A percentile compares a stretch with the other conserved stretches of the same genome.
These are phyloP conservation scores for Isurus oxyrinchus DNA, from an alignment of 2,113 vertebrate genomes.

Conservation along the genomic window DNA sequence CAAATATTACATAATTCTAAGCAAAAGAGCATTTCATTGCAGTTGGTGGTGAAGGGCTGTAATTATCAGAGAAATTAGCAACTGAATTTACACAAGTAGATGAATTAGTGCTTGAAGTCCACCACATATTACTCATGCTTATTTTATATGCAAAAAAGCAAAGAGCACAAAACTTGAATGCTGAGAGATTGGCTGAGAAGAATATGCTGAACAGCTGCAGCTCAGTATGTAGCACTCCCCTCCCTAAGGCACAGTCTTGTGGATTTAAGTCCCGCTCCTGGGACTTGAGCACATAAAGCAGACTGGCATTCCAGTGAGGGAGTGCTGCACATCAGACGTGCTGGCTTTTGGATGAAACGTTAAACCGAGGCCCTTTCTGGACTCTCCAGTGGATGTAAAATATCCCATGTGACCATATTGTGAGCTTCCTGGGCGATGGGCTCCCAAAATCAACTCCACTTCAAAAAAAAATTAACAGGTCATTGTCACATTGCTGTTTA, in stretches of 20 bases:
- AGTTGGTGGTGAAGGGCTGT: not conserved
- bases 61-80: not conserved
- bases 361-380: not conserved
- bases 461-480: not conserved
- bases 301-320: not conserved
- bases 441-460: not conserved
- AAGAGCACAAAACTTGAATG: not conserved
- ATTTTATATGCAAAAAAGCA: not conserved
- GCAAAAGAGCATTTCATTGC: not conserved
- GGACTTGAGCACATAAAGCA: not conserved
- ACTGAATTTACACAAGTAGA: not conserved
- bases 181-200: not conserved
- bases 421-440: no score
- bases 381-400: not conserved
- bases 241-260: not conserved
- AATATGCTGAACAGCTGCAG: not conserved
- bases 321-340: no score
- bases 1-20: not conserved
- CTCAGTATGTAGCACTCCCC: not conserved
- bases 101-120: not conserved
- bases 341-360: not conserved
- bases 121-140: no score
- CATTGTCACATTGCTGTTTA: not conserved
- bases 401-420: no score
- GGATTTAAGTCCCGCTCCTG: not conserved